Percentiles rank a stretch among this genome's conserved stretches.
Evolutionary conservation across 1,140 invertebrate species (phyloP).

Genomic region (Eumaeus atala): DNA sequence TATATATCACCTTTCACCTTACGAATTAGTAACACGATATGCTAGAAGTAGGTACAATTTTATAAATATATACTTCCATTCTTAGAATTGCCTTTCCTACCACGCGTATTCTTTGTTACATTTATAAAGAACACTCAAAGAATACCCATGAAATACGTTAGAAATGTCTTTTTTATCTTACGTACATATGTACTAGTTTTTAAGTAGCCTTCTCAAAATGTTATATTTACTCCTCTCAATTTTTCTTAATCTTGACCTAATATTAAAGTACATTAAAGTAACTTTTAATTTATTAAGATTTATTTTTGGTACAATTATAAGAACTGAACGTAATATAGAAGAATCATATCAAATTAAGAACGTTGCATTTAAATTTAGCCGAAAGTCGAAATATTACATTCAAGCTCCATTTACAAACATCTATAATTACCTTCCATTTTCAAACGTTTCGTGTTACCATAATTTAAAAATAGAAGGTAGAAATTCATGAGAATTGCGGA

Average conservation of each 20-base stretch:
- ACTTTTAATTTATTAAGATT: too few relatives aligned
- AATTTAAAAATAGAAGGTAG: conserved; percentile 18
- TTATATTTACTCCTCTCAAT: too few relatives aligned
- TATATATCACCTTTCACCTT: conserved; percentile 5
- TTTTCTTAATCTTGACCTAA: too few relatives aligned
- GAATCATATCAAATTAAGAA: too few relatives aligned
- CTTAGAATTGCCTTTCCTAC: not conserved
- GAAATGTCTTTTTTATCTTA: not conserved
- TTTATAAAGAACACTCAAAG: not conserved
- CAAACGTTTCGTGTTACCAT: conserved; percentile 26
- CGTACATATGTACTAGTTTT: too few relatives aligned
- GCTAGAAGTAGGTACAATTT: not conserved
- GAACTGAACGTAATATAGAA: too few relatives aligned
- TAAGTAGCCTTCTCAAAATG: too few relatives aligned
- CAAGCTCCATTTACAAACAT: conserved; percentile 4
- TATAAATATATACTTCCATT: conserved; percentile 2
- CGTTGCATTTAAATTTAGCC: not conserved
- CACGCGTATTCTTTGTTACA: not conserved
- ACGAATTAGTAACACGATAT: conserved; percentile 11
- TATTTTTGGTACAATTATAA: too few relatives aligned
- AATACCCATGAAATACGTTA: not conserved
- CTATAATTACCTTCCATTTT: conserved; percentile 11
- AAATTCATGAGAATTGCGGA: conserved; percentile 54
- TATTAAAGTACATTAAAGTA: too few relatives aligned
- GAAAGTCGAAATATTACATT: conserved; percentile 5